These are phyloP conservation scores for Philypnodon macrostomus DNA, from an alignment of 2,797 vertebrate species.

Conservation along the genomic window DNA sequence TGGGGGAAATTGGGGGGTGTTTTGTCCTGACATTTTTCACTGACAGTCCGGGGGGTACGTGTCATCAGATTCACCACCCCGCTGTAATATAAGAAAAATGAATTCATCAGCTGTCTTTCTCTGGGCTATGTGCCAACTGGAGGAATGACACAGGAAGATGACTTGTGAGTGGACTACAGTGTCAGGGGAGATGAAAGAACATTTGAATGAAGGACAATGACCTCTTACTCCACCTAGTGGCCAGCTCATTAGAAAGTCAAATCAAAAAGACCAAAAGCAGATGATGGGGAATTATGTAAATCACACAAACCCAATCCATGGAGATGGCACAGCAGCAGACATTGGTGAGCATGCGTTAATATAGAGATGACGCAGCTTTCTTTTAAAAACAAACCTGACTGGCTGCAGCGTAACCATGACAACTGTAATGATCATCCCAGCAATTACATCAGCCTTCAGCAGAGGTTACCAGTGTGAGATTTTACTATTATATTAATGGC, in stretches of 20 bases:
- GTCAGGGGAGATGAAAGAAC: slow-evolving; percentile 3
- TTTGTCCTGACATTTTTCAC: slow-evolving; percentile 34
- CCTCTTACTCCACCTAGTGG: slow-evolving; percentile 79
- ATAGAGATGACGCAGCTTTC: background rate
- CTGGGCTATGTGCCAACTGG: background rate
- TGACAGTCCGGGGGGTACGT: slow-evolving; percentile 7
- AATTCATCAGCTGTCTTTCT: background rate
- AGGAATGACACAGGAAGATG: background rate
- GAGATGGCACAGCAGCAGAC: background rate
- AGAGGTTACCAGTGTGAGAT: background rate
- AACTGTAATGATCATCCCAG: background rate
- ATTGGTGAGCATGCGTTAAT: background rate
- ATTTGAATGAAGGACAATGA: slow-evolving; percentile 30
- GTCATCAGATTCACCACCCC: slow-evolving; percentile 3
- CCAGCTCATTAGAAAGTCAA: slow-evolving; percentile 31
- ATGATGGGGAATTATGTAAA: slow-evolving; percentile 7
- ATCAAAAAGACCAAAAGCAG: background rate
- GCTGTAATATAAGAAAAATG: background rate
- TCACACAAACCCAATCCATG: background rate
- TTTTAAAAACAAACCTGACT: background rate
- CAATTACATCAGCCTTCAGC: background rate
- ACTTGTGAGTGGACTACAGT: slow-evolving; percentile 8
- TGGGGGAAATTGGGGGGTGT: slow-evolving; percentile 8
- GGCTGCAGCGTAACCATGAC: slow-evolving; percentile 8
- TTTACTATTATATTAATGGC: background rate